Base-by-base conservation (phyloP, 2,797 vertebrate species). In the Hafferia zeledoni region DNA sequence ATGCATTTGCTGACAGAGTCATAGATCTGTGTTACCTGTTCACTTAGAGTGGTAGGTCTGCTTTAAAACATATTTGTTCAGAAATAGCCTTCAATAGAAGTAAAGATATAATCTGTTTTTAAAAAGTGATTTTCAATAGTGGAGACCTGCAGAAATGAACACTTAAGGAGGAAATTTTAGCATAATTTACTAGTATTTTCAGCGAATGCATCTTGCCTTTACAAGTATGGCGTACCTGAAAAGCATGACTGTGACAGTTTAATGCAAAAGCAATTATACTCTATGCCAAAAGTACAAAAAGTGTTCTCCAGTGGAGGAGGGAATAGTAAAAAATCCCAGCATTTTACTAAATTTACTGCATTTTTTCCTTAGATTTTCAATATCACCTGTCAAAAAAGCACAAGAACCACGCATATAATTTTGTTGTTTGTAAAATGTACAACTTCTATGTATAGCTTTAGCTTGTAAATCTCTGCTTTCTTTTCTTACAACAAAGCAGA, bases 261-360 rank as follows among this genome's bases (percentile, higher is more conserved):
- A 93, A 96, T 89, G 81, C 37, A 92, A 77, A 95, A 96, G 17
- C 37, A 93, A 87, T 92, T 92, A 89, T 60, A 80, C 16, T 69
- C 16, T 64, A 3, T 37, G 52, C 22, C 47, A 89, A 43, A 65
- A 84, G 17, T 64, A 68, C 57, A 86, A 50, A 76, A 84, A 92
- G 24, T 44, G 39, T 90, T 90, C 72, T 82, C 52, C 46, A 84
- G 30, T 67, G 25, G 25, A 76, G n/a, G 16, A 82, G 10, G 31
- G 72, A 84, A 87, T 22, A 70, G 37, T 33, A 64, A 83, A 89
- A 78, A 65, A 30, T 57, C 6, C 2, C 20, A 80, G 5, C 8
- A 78, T 61, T 94, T 91, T 65, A 52, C 78, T 78, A 88, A 60
- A 83, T 84, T 27, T 76, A 19, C 14, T 53, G 10, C 25, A 47